phyloP scores from a whole-genome alignment of 2,797 vertebrate genomes.

The Tenualosa thibaudeaui region DNA sequence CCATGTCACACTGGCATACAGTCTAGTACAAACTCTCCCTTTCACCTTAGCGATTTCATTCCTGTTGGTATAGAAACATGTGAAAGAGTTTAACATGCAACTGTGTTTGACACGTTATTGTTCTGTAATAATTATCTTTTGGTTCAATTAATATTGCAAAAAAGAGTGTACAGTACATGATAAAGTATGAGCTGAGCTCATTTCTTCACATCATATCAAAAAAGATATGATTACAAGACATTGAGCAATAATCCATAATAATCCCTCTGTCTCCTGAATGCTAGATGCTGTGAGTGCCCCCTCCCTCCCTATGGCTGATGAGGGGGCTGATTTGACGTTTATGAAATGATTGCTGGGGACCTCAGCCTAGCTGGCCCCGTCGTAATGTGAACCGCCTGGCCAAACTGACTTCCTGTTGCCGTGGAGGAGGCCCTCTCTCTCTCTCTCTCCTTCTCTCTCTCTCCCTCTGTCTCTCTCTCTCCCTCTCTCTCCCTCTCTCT shows the following conservation, averaged over 20 bases:
- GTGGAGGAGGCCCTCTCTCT: conserved; percentile 77
- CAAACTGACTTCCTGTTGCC: conserved; percentile 82
- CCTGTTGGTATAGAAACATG: no score
- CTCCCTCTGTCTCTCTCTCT: conserved; percentile 76
- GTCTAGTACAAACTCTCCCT: no score
- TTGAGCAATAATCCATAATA: not conserved
- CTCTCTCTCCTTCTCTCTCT: conserved; percentile 87
- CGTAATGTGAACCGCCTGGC: conserved; percentile 69
- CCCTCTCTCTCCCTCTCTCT: not conserved
- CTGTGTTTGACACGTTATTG: no score
- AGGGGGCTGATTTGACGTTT: not conserved
- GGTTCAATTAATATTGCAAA: not conserved
- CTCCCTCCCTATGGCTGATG: not conserved
- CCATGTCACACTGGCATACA: no score
- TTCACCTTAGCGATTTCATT: no score
- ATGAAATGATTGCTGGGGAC: not conserved
- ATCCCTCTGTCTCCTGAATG: not conserved
- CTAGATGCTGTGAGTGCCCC: not conserved
- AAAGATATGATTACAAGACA: not conserved
- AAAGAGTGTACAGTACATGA: not conserved
- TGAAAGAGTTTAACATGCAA: no score
- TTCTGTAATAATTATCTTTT: no score
- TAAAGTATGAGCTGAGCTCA: not conserved
- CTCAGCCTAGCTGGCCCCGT: conserved; percentile 51
- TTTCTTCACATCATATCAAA: not conserved